A percentile compares a stretch with the other conserved stretches of the same genome.
Evolutionary conservation across 2,888 invertebrate genomes (phyloP).

Genomic region (Thera britannica): DNA sequence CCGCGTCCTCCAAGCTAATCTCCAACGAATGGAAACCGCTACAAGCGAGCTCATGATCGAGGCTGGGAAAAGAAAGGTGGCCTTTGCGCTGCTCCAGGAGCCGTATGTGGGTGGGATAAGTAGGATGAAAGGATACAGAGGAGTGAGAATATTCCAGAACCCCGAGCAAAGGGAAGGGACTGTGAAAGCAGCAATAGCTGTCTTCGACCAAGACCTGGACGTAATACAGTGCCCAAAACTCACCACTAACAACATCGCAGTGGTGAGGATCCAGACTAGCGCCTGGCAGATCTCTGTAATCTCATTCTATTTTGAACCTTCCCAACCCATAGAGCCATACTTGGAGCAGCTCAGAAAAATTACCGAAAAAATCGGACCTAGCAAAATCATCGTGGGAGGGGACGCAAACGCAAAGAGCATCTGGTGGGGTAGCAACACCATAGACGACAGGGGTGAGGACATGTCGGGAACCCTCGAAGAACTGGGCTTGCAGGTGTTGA

Average conservation of each 20-base stretch:
- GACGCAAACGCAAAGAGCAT: slow-evolving; percentile 19
- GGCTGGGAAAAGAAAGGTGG: too few relatives aligned
- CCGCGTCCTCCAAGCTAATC: too few relatives aligned
- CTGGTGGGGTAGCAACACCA: slow-evolving; percentile 35
- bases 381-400: slow-evolving; percentile 25
- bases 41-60: too few relatives aligned
- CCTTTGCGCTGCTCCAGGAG: too few relatives aligned
- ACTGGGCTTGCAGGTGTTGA: slow-evolving; percentile 40
- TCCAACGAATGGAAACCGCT: too few relatives aligned
- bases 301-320: slow-evolving; percentile 4
- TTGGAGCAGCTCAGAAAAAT: slow-evolving; percentile 23
- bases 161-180: background rate
- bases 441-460: slow-evolving; percentile 36
- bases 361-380: background rate
- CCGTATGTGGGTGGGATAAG: too few relatives aligned
- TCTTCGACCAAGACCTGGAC: background rate
- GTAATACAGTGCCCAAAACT: slow-evolving; percentile 8
- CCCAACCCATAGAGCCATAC: slow-evolving; percentile 24
- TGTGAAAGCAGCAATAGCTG: slow-evolving; percentile 2
- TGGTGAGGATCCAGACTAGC: background rate
- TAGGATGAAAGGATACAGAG: too few relatives aligned
- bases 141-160: too few relatives aligned
- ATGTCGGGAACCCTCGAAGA: slow-evolving; percentile 30
- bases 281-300: background rate
- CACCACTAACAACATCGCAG: too few relatives aligned